These are phyloP conservation scores for Empidonax traillii DNA, from an alignment of 2,113 vertebrate genomes.

Conservation along the genomic window DNA sequence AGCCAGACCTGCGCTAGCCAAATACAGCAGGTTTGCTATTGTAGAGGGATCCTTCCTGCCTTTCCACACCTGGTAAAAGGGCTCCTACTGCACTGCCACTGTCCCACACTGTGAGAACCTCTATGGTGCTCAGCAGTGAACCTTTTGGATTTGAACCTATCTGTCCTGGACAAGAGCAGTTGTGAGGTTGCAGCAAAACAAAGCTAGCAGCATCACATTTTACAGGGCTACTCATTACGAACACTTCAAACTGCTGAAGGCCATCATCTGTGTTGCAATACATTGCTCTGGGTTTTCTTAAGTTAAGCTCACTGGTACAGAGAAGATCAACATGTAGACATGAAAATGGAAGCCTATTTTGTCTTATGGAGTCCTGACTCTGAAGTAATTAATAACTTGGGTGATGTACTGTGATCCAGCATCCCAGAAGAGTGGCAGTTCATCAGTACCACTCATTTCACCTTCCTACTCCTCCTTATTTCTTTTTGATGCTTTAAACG, in stretches of 20 bases:
- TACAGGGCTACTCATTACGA: not conserved
- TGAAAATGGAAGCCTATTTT: not conserved
- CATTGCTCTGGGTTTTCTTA: not conserved
- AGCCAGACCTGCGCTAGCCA: not conserved
- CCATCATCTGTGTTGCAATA: not conserved
- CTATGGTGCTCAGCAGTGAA: not conserved
- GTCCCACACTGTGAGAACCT: not conserved
- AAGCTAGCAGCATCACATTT: not conserved
- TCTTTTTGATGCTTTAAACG: not conserved
- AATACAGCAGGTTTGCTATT: not conserved
- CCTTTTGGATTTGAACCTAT: not conserved
- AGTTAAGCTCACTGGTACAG: not conserved
- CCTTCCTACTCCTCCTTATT: not conserved
- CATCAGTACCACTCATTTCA: not conserved
- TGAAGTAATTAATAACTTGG: not conserved
- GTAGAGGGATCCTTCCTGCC: not conserved
- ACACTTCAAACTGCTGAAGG: not conserved
- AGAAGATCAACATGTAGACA: not conserved
- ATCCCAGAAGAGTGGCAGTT: not conserved
- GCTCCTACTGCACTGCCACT: not conserved
- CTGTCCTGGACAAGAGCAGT: not conserved
- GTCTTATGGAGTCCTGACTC: not conserved
- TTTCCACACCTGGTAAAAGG: not conserved
- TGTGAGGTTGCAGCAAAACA: not conserved
- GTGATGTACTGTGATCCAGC: not conserved